These are phyloP conservation scores for Chloebia gouldiae DNA, from an alignment of 2,113 vertebrate genomes.

Conservation along the genomic window DNA sequence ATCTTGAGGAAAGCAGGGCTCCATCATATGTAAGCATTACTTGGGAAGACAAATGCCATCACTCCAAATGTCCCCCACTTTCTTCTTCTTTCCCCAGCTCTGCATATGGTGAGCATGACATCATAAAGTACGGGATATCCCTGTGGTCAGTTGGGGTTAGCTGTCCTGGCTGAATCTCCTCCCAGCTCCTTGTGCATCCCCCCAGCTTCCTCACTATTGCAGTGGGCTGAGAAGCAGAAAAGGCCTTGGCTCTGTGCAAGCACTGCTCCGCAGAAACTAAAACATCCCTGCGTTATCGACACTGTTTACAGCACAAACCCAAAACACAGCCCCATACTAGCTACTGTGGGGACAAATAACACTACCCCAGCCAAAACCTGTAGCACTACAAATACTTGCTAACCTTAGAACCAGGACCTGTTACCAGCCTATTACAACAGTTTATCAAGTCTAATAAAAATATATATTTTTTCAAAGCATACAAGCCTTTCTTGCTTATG, in stretches of 20 bases:
- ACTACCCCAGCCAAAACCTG: not conserved
- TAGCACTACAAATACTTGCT: not conserved
- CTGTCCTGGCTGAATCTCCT: not conserved
- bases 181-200: not conserved
- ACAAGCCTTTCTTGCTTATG: not conserved
- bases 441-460: not conserved
- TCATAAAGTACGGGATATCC: not conserved
- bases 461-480: not conserved
- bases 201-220: not conserved
- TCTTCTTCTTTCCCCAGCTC: not conserved
- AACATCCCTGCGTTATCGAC: not conserved
- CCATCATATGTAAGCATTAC: not conserved
- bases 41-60: not conserved
- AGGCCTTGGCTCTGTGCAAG: not conserved
- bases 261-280: not conserved
- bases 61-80: not conserved
- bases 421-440: not conserved
- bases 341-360: not conserved
- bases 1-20: not conserved
- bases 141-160: not conserved
- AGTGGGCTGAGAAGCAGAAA: not conserved
- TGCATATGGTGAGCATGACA: not conserved
- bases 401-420: not conserved
- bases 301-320: not conserved
- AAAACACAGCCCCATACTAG: not conserved